Conservation (phyloP, 2,113 vertebrate genomes). For the Semnornis frantzii region DNA sequence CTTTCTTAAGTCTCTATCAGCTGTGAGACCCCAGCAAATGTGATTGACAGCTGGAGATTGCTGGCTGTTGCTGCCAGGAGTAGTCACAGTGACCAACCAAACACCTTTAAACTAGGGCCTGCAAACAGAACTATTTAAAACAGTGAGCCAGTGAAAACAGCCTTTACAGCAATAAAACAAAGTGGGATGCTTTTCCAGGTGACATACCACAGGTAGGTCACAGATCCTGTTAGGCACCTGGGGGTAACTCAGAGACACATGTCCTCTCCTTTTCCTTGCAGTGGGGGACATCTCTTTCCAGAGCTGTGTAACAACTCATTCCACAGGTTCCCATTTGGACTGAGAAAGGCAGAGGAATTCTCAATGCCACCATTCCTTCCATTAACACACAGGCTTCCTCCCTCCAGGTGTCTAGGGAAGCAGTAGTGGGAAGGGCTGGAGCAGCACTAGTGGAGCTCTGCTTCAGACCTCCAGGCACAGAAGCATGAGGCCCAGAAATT, state of each 20-base stretch:
- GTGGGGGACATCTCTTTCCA: not conserved
- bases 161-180: not conserved
- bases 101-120: not conserved
- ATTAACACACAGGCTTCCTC: not conserved
- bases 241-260: fast-evolving
- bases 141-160: not conserved
- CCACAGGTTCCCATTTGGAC: not conserved
- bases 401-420: not conserved
- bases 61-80: not conserved
- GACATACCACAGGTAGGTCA: not conserved
- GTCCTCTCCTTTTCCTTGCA: fast-evolving
- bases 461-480: not conserved
- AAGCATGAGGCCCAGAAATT: not conserved
- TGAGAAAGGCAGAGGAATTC: not conserved
- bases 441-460: not conserved
- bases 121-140: not conserved
- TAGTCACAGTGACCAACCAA: not conserved
- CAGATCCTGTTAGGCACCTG: not conserved
- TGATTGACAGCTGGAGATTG: not conserved
- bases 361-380: not conserved
- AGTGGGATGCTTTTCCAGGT: not conserved
- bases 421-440: not conserved
- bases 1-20: fast-evolving
- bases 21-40: not conserved
- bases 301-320: not conserved